Evolutionary conservation across 2,113 vertebrate genomes (phyloP), one percentile per base, ranked within the genome.

Genomic region (Pungitius pungitius): DNA sequence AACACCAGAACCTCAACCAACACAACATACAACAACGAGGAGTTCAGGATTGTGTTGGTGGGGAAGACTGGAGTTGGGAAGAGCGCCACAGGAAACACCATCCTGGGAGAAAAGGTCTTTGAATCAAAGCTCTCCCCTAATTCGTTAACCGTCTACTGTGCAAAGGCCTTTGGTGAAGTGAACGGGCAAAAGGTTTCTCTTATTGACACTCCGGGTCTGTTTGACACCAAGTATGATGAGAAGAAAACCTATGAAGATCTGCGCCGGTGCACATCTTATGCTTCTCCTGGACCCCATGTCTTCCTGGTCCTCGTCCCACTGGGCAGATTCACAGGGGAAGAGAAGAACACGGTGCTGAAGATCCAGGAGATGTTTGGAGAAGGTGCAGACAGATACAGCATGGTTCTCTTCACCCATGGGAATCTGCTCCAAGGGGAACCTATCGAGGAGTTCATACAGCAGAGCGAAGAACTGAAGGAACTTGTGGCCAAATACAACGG

Each of bases 211-310:
- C 49, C 49, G 49, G n/a, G 49, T 51, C n/a, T 51, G 10, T 51
- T 51, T 51, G 49, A 77, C 57, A 6, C 65, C 57, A 1, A 37
- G 2, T 14, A 0, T 62, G 13, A 59, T 18, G 8, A 49, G 18
- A 0, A 26, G 1, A 18, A 11, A 35, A 70, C 55, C 5, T 2
- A 0, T 15, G 3, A 7, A 12, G 1, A 35, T 13, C 35, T 58
- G 6, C 1, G 0, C 14, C 42, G 35, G n/a, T 15, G 42, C 55
- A 37, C 54, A 13, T 3, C 2, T 6, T 40, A 10, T 62, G 58
- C 74, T 33, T 13, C 64, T 47, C 75, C 68, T 63, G 61, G 72
- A 47, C 72, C 61, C 1, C 72, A 74, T n/a, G 1, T 57, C 40
- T 75, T 66, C 30, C 33, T 66, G 54, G 10, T 66, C 13, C 3